Evolutionary conservation across 1,140 invertebrate species (phyloP).

Genomic region (Nymphalis io): DNA sequence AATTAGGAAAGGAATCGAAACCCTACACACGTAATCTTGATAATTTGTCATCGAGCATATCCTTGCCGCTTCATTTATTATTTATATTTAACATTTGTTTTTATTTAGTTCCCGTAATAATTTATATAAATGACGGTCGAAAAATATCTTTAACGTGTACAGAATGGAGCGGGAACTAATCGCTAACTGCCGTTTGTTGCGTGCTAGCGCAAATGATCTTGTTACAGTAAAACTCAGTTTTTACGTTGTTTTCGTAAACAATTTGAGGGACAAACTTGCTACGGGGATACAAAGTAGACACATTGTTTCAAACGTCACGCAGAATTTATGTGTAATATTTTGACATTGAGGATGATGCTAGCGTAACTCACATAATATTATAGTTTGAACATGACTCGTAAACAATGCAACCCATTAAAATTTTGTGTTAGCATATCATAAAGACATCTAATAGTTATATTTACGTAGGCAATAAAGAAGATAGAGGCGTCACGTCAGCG

Average conservation of each 20-base stretch:
- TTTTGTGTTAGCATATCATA: slow-evolving; percentile 61
- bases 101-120: slow-evolving; percentile 9
- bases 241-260: slow-evolving; percentile 52
- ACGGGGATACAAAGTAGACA: slow-evolving; percentile 38
- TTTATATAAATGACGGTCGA: slow-evolving; percentile 24
- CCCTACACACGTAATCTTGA: slow-evolving; percentile 24
- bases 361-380: slow-evolving; percentile 33
- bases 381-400: slow-evolving; percentile 49
- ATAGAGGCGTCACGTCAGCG: slow-evolving; percentile 70
- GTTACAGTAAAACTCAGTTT: slow-evolving; percentile 50
- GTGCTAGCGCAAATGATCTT: slow-evolving; percentile 60
- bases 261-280: slow-evolving; percentile 49
- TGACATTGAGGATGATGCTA: slow-evolving; percentile 41
- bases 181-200: slow-evolving; percentile 61
- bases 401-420: slow-evolving; percentile 62
- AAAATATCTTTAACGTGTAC: slow-evolving; percentile 29
- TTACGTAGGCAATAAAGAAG: slow-evolving; percentile 75
- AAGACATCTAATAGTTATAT: slow-evolving; percentile 68
- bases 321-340: slow-evolving; percentile 41
- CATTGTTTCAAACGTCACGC: slow-evolving; percentile 48
- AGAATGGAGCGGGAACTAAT: slow-evolving; percentile 53
- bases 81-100: slow-evolving; percentile 8
- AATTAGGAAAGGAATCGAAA: slow-evolving; percentile 42
- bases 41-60: slow-evolving; percentile 15
- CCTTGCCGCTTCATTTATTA: background rate